These are phyloP conservation scores for Xiphorhynchus elegans DNA, from an alignment of 2,113 vertebrate species.

Conservation along the genomic window DNA sequence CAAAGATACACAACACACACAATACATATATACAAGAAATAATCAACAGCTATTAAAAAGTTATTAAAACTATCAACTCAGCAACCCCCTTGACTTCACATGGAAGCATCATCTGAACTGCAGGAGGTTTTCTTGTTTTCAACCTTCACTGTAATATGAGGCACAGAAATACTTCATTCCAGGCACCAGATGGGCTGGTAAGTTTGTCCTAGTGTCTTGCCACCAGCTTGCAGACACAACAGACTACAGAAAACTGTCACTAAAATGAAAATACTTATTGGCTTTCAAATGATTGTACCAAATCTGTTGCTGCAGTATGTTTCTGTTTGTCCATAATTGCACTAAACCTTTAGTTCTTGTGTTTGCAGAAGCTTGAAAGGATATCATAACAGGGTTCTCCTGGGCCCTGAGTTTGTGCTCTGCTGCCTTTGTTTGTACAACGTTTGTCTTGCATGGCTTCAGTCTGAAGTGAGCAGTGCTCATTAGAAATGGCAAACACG, in stretches of 20 bases:
- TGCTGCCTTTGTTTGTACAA: background rate
- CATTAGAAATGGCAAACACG: background rate
- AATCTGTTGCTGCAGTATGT: slow-evolving; percentile 49
- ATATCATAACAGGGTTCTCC: background rate
- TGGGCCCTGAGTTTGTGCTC: background rate
- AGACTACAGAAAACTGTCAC: slow-evolving; percentile 49
- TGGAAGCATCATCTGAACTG: background rate
- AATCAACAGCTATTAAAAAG: background rate
- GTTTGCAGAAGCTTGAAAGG: background rate
- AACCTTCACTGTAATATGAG: background rate
- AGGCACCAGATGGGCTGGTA: slow-evolving; percentile 52
- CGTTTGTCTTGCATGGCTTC: background rate
- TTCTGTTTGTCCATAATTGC: slow-evolving; percentile 37
- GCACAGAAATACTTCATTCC: slow-evolving; percentile 4
- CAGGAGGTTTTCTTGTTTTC: background rate
- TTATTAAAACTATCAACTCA: background rate
- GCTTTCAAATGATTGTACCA: slow-evolving; percentile 23
- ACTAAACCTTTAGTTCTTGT: background rate
- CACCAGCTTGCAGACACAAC: slow-evolving; percentile 57
- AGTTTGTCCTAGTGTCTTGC: slow-evolving; percentile 58
- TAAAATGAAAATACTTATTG: slow-evolving; percentile 50
- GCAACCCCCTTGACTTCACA: background rate
- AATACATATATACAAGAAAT: background rate
- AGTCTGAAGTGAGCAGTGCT: background rate
- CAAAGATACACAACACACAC: background rate